These are phyloP conservation scores for Hirtodrosophila alboralis DNA, from an alignment of 2,888 invertebrate genomes.

Conservation along the genomic window DNA sequence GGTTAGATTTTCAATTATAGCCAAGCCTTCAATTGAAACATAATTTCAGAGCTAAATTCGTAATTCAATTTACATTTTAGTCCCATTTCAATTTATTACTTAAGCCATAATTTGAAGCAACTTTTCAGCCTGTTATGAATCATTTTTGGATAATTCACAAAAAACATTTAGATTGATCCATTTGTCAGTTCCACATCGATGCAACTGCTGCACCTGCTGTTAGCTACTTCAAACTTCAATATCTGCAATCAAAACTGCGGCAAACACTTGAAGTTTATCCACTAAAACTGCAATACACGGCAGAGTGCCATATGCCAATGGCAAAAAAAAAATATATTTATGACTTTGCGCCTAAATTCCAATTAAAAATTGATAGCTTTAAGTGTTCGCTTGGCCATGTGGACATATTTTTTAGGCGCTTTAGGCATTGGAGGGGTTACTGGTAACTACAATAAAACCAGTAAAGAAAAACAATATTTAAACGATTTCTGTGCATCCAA, in stretches of 20 bases:
- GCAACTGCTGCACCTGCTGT: constrained; percentile 19
- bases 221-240: constrained; percentile 55
- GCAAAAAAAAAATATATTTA: constrained; percentile 67
- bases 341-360: constrained; percentile 74
- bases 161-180: constrained; percentile 12
- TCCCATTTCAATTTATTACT: too few species aligned
- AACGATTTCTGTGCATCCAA: constrained; percentile 63
- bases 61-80: too few species aligned
- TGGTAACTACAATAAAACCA: background rate
- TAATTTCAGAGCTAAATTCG: too few species aligned
- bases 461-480: constrained; percentile 64
- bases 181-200: constrained; percentile 15
- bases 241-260: constrained; percentile 31
- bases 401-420: constrained; percentile 13
- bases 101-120: background rate
- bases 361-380: constrained; percentile 71
- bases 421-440: background rate
- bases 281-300: constrained; percentile 30
- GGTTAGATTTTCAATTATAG: background rate
- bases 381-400: constrained; percentile 43
- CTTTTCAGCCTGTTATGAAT: background rate
- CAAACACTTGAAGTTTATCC: constrained; percentile 29
- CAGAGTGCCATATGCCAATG: constrained; percentile 10
- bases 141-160: constrained; percentile 1
- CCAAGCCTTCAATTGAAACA: too few species aligned